Conservation (phyloP, 2,888 invertebrate species). For the Nemotelus pantherinus region DNA sequence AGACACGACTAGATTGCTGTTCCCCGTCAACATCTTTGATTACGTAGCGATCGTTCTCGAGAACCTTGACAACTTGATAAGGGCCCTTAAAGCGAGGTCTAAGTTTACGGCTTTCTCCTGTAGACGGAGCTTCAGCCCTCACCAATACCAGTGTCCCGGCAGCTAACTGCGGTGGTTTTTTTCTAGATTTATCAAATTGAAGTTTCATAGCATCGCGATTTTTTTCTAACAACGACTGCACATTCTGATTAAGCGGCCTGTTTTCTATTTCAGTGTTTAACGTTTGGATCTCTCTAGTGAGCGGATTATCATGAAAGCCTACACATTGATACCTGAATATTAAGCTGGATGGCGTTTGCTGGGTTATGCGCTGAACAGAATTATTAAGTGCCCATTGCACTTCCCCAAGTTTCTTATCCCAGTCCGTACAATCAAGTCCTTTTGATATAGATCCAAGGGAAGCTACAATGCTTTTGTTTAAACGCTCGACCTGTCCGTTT, state of each 20-base stretch:
- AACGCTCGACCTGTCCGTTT: slow-evolving; percentile 24
- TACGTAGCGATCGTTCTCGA: neutral
- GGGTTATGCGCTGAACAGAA: slow-evolving; percentile 50
- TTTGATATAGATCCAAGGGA: slow-evolving; percentile 49
- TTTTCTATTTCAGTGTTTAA: neutral
- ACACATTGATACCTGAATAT: neutral
- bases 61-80: neutral
- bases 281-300: neutral
- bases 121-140: neutral
- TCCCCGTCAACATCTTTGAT: neutral
- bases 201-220: neutral
- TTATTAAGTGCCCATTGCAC: slow-evolving; percentile 51
- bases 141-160: neutral
- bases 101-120: neutral
- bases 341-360: neutral
- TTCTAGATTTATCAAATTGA: neutral
- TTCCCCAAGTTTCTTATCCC: slow-evolving; percentile 51
- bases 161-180: neutral
- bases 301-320: slow-evolving; percentile 10
- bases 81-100: neutral
- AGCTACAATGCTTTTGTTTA: slow-evolving; percentile 42
- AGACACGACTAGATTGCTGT: neutral
- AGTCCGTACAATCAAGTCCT: slow-evolving; percentile 48
- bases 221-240: neutral
- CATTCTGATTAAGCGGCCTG: neutral